Evolutionary conservation across 2,113 vertebrate species (phyloP), one percentile per base, ranked within the genome.

Genomic region (Notechis scutatus): DNA sequence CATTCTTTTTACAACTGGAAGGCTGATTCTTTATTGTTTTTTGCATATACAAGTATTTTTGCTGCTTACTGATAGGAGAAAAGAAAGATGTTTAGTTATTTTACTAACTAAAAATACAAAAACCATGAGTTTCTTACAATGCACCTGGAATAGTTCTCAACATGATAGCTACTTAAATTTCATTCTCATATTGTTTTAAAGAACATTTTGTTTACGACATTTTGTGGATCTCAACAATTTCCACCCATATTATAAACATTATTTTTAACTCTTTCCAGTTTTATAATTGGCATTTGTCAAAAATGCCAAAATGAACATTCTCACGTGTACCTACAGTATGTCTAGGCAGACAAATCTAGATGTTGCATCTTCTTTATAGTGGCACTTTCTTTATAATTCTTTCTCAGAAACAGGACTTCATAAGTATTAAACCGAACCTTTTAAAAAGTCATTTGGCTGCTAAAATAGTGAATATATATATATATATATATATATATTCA

Each of bases 1-100:
- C 93, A 89, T 5, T 55, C 92, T 89, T 59, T 95, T 92, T 94
- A 42, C 87, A 85, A 10, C 11, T 26, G 54, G 2, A 23, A 24
- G 7, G 18, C 2, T 42, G 74, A 34, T 29, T 15, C 12, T 34
- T 61, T 64, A 12, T 18, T 23, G 0, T 92, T 20, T 6, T 94
- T 93, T 94, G 5, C 52, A 34, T 86, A 55, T 39, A 87, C 52
- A 86, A 14, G 24, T 34, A 69, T 15, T 18, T 69, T 69, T 18
- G 0, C 12, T n/a, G 64, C 64, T 64, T 64, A 64, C 69, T 39
- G 21, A 23, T 29, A 57, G 87, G 61, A 93, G 39, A 85, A 20
- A 10, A 24, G 42, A 29, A 87, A 85, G 10, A 45, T 10, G 57
- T 6, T 21, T 34, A 18, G n/a, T 56, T 89, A 39, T 20, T 89